Evolutionary conservation across 2,888 invertebrate genomes (phyloP), one percentile per base, ranked within the genome.

Genomic region (Papilio gigon): DNA sequence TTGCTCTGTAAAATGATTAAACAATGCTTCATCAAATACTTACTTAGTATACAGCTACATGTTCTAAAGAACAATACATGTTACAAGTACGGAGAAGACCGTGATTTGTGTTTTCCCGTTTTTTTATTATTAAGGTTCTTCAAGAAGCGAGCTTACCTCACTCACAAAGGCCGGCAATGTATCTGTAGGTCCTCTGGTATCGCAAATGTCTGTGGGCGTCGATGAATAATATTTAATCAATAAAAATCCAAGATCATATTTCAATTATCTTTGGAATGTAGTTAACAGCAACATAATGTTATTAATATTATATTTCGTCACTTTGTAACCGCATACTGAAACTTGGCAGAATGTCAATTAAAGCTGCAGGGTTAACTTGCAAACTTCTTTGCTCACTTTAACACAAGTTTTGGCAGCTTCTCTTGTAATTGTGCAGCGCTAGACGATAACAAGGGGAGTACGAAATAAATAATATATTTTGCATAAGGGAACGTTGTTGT

Each of bases 321-420:
- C 27, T 50, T 50, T 50, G 8, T n/a, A 50, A 14, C 25, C 25
- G 27, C 27, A 50, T 25, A 50, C 27, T 50, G n/a, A 50, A 25
- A 50, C 27, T 50, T 47, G 47, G 47, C 47, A 47, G 47, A 47
- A 22, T 47, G 47, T 22, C 47, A 22, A 47, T 47, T 47, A 22
- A 47, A 12, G 47, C 47, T 47, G 12, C 12, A 22, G 22, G 22
- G 47, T 47, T 47, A 12, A 47, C 22, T 12, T 47, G 47, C 47
- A 47, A 47, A 47, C 47, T 47, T 47, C 47, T 47, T 47, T 47
- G 47, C 47, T 47, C 47, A 47, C 22, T 47, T 47, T 47, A 47
- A 47, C 47, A 47, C 47, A 47, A 47, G 47, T 47, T 47, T 47
- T 47, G 47, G 47, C 47, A 47, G 27, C 25, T 50, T 50, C 50